Conservation (phyloP, 2,113 vertebrate species). For the Antechinus flavipes region DNA sequence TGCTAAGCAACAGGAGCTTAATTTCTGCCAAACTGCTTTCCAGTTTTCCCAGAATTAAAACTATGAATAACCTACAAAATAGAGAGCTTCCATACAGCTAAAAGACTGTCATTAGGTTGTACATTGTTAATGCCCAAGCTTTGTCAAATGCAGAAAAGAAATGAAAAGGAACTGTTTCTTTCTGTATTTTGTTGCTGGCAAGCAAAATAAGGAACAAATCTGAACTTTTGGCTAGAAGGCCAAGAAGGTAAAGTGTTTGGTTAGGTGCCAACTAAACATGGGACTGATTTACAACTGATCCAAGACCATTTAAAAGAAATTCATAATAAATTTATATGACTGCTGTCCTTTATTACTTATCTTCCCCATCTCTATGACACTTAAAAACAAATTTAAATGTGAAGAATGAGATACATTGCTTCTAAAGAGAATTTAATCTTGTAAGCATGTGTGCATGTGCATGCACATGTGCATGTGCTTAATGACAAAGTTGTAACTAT, state of each 20-base stretch:
- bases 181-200: slow-evolving; percentile 6
- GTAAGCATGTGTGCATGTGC: not conserved
- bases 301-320: slow-evolving; percentile 56
- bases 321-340: slow-evolving; percentile 50
- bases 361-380: slow-evolving; percentile 21
- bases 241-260: slow-evolving; percentile 33
- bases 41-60: slow-evolving; percentile 39
- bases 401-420: slow-evolving; percentile 36
- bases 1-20: slow-evolving; percentile 41
- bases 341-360: slow-evolving; percentile 37
- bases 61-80: not conserved
- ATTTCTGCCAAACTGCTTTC: not conserved
- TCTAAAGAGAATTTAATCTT: slow-evolving; percentile 45
- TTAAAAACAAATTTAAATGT: slow-evolving; percentile 45
- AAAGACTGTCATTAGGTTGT: slow-evolving; percentile 9
- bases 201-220: slow-evolving; percentile 23
- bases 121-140: slow-evolving; percentile 20
- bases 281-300: slow-evolving; percentile 36
- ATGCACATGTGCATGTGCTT: not conserved
- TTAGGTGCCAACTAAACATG: slow-evolving; percentile 38
- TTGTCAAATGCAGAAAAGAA: slow-evolving; percentile 27
- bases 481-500: slow-evolving; percentile 32
- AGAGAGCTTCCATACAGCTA: not conserved
- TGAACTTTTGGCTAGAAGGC: slow-evolving; percentile 27
- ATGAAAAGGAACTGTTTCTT: slow-evolving; percentile 10